These are phyloP conservation scores for Chaenogobius annularis DNA, from an alignment of 2,113 vertebrate species.

Conservation along the genomic window DNA sequence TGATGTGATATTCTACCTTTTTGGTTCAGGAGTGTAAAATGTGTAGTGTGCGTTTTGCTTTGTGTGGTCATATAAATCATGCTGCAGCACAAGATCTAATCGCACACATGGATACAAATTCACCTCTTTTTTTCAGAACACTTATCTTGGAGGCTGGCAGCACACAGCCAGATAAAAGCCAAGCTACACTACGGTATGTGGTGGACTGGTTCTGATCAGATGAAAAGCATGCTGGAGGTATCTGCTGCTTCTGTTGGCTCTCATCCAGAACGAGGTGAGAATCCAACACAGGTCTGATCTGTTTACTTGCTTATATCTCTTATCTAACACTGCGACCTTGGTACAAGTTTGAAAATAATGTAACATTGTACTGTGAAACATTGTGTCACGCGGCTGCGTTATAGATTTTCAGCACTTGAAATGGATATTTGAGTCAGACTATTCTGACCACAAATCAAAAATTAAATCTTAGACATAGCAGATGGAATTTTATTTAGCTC, in stretches of 20 bases:
- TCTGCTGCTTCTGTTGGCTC: constrained; percentile 38
- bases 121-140: constrained; percentile 10
- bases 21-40: background rate
- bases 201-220: constrained; percentile 21
- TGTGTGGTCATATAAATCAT: constrained; percentile 39
- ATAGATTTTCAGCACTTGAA: background rate
- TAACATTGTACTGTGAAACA: background rate
- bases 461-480: background rate
- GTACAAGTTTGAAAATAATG: constrained; percentile 16
- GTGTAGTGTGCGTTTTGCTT: constrained; percentile 12
- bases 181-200: constrained; percentile 13
- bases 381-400: background rate
- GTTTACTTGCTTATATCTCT: constrained; percentile 6
- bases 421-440: background rate
- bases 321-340: constrained; percentile 39
- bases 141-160: constrained; percentile 29
- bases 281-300: constrained; percentile 13
- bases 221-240: constrained; percentile 24
- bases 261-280: constrained; percentile 32
- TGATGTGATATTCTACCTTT: background rate
- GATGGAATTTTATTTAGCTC: background rate
- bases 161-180: constrained; percentile 9
- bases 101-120: constrained; percentile 3
- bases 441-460: background rate
- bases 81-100: constrained; percentile 18